phyloP scores from a whole-genome alignment of 1,140 invertebrate species.

The Megalonaias nervosa region DNA sequence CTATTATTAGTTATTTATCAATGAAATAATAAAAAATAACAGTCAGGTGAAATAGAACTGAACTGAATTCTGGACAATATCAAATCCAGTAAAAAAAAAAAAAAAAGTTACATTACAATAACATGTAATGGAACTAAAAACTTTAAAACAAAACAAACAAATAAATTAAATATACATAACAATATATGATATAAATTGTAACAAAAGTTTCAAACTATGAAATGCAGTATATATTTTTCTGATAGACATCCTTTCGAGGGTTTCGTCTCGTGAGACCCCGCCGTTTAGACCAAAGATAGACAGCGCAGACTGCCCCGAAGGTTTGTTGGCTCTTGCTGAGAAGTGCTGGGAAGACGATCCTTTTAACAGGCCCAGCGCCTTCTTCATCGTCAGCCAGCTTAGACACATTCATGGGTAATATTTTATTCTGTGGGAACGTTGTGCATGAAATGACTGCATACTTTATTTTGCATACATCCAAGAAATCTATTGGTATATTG shows the following conservation, averaged over 20 bases:
- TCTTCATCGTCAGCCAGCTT: constrained; percentile 42
- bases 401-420: constrained; percentile 64
- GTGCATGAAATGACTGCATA: not conserved
- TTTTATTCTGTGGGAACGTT: not conserved
- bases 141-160: too few species aligned
- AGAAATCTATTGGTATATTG: not conserved
- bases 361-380: constrained; percentile 63
- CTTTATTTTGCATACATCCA: not conserved
- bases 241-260: constrained; percentile 33
- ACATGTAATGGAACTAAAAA: too few species aligned
- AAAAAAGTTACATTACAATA: too few species aligned
- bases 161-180: too few species aligned
- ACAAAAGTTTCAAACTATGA: too few species aligned
- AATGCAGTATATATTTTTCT: not conserved
- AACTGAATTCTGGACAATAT: too few species aligned
- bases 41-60: too few species aligned
- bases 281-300: constrained; percentile 45
- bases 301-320: constrained; percentile 9
- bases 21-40: too few species aligned
- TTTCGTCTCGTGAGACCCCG: constrained; percentile 1
- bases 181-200: too few species aligned
- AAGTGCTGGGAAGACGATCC: constrained; percentile 69
- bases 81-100: too few species aligned
- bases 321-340: constrained; percentile 45
- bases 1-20: too few species aligned